Evolutionary conservation across 1,140 invertebrate genomes (phyloP).

Genomic region (Paralvinella palmiformis): DNA sequence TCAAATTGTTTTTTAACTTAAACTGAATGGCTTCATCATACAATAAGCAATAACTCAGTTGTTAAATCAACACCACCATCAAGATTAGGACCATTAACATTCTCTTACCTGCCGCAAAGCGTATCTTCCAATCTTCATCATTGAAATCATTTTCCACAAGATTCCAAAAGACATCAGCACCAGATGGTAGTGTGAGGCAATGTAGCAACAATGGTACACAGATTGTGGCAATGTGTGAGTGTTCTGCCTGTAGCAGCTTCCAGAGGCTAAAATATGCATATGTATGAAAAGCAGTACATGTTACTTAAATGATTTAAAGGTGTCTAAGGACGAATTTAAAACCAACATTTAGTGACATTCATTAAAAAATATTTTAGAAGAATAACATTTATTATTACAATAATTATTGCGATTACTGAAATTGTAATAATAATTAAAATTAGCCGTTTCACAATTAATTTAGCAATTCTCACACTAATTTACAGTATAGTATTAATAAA

Average conservation of each 20-base stretch:
- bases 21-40: neutral
- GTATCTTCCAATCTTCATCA: conserved; percentile 71
- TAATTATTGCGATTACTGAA: too few relatives aligned
- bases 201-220: conserved; percentile 86
- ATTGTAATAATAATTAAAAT: too few relatives aligned
- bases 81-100: neutral
- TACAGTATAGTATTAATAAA: too few relatives aligned
- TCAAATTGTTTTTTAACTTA: neutral
- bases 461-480: too few relatives aligned
- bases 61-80: neutral
- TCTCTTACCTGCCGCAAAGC: conserved; percentile 75
- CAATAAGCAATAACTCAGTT: neutral
- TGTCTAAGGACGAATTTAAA: too few relatives aligned
- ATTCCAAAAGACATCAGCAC: conserved; percentile 90
- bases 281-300: neutral
- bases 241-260: conserved; percentile 85
- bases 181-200: conserved; percentile 85
- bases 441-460: too few relatives aligned
- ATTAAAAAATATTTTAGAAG: too few relatives aligned
- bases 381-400: neutral
- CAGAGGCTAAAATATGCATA: conserved; percentile 77
- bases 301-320: neutral
- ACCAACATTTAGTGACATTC: too few relatives aligned
- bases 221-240: conserved; percentile 85
- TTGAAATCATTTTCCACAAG: conserved; percentile 88